Evolutionary conservation across 1,140 invertebrate genomes (phyloP).

Genomic region (Drosophila repletoides): DNA sequence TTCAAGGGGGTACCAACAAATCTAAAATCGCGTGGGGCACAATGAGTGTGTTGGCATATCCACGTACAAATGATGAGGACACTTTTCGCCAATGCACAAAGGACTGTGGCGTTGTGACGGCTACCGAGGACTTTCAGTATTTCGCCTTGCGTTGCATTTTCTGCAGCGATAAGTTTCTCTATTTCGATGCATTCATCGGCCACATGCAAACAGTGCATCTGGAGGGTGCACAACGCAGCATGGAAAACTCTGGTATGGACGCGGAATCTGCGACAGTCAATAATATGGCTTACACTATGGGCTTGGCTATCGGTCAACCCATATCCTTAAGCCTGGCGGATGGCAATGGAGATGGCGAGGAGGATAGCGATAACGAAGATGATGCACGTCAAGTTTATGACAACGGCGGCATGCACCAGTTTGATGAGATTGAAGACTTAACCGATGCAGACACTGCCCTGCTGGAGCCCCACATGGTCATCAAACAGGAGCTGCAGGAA

Average conservation of each 20-base stretch:
- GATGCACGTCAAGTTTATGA: constrained; percentile 9
- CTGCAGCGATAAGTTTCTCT: constrained; percentile 75
- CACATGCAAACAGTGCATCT: constrained; percentile 76
- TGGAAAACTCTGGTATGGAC: constrained; percentile 15
- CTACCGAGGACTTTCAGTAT: constrained; percentile 78
- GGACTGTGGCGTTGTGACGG: constrained; percentile 76
- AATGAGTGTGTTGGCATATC: constrained; percentile 81
- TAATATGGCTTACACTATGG: constrained; percentile 1
- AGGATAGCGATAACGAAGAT: background rate
- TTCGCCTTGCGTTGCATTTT: constrained; percentile 68
- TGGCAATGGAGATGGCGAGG: constrained; percentile 8
- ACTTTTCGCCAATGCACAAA: constrained; percentile 77
- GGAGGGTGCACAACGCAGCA: constrained; percentile 32
- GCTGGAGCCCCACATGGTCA: constrained; percentile 75
- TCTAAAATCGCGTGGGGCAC: constrained; percentile 41
- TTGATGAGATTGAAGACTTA: constrained; percentile 71
- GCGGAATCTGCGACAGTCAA: too few species aligned
- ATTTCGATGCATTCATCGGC: constrained; percentile 77
- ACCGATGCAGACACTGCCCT: constrained; percentile 69
- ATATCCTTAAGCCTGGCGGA: constrained; percentile 44
- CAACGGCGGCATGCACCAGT: constrained; percentile 36
- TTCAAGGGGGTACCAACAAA: constrained; percentile 10
- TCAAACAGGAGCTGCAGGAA: constrained; percentile 72
- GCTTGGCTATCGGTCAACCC: constrained; percentile 30
- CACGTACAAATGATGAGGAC: constrained; percentile 78